These are phyloP conservation scores for Mus pahari DNA, from an alignment of 2,113 vertebrate species.

Conservation along the genomic window DNA sequence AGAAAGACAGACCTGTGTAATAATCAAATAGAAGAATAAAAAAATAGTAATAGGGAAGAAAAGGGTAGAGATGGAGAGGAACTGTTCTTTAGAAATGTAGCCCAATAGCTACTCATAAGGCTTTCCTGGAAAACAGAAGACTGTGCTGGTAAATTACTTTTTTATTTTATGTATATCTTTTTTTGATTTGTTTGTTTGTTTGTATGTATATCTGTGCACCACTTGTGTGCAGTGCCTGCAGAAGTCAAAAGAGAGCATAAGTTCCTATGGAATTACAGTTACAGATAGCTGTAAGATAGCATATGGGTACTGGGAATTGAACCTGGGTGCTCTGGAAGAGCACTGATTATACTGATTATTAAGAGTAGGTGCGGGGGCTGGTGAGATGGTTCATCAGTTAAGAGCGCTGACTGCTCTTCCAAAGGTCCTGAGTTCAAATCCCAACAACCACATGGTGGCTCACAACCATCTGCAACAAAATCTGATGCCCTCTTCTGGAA, in stretches of 20 bases:
- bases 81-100: conserved; percentile 49
- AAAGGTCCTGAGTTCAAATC: no score
- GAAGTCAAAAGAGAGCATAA: background rate
- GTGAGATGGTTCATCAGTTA: no score
- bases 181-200: no score
- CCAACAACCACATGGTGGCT: no score
- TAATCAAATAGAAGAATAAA: background rate
- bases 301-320: background rate
- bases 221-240: background rate
- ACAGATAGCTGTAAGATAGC: background rate
- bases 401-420: no score
- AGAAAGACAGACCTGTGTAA: background rate
- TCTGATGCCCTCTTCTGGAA: no score
- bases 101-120: conserved; percentile 40
- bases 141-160: conserved; percentile 35
- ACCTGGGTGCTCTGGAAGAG: background rate
- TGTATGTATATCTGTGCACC: background rate
- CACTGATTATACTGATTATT: conserved; percentile 29
- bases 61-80: background rate
- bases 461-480: no score
- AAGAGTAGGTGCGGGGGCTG: background rate
- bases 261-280: background rate
- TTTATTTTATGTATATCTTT: background rate
- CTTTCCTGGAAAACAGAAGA: conserved; percentile 41
- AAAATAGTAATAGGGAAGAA: background rate